Evolutionary conservation across 2,113 vertebrate species (phyloP).

Genomic region (Saccopteryx bilineata): DNA sequence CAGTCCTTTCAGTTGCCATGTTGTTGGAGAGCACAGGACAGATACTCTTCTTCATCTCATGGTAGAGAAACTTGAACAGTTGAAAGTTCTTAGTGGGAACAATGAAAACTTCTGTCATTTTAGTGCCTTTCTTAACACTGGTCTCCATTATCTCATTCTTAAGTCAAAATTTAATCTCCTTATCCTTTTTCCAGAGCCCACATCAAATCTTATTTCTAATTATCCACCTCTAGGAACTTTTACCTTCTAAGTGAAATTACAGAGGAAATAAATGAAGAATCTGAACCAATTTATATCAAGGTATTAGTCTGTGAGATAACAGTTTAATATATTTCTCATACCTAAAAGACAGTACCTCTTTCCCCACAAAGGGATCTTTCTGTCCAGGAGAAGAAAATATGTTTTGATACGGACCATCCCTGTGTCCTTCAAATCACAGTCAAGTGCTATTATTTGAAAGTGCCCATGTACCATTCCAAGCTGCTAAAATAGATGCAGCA

Average conservation of each 20-base stretch:
- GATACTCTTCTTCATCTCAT: background rate
- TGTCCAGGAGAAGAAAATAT: background rate
- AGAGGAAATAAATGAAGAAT: background rate
- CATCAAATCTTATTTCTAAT: conserved; percentile 9
- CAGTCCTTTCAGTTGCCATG: background rate
- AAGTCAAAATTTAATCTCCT: background rate
- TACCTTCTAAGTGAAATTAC: background rate
- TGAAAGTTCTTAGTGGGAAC: background rate
- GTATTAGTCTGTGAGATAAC: background rate
- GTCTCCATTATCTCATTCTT: background rate
- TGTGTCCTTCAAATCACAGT: background rate
- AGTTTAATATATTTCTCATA: background rate
- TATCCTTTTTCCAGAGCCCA: background rate
- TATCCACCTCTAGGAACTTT: background rate
- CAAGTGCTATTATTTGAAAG: conserved; percentile 45
- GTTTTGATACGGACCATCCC: background rate
- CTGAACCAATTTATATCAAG: background rate
- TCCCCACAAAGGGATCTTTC: background rate
- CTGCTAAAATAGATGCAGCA: conserved; percentile 2
- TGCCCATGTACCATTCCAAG: background rate
- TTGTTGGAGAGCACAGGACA: background rate
- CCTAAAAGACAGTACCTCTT: background rate
- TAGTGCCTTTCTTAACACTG: background rate
- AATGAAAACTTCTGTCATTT: background rate
- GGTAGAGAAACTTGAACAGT: background rate